Conservation (phyloP, 2,797 vertebrate genomes). For the Xiphophorus birchmanni region DNA sequence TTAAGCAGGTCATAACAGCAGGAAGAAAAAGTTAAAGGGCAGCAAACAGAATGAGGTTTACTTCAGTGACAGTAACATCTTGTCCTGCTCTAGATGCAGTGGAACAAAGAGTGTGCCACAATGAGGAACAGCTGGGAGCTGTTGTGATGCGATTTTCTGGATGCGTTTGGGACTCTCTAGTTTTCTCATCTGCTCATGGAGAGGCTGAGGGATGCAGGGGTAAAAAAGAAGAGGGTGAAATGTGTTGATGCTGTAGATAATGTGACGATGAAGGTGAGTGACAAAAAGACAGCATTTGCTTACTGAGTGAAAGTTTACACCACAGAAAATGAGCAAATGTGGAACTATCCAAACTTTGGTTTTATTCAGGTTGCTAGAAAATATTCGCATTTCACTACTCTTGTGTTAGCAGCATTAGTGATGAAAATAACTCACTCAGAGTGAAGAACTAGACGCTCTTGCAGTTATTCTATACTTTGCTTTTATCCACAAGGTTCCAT, state of each 20-base stretch:
- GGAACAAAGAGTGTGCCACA: conserved; percentile 28
- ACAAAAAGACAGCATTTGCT: background rate
- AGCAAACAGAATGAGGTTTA: conserved; percentile 37
- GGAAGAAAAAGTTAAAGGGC: conserved; percentile 22
- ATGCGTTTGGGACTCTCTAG: conserved; percentile 30
- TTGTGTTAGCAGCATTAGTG: background rate
- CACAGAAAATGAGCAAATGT: background rate
- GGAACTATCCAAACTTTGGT: background rate
- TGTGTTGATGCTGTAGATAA: conserved; percentile 11
- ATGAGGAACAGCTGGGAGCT: conserved; percentile 34
- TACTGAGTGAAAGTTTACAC: background rate
- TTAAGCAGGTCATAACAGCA: background rate
- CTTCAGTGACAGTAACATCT: conserved; percentile 35
- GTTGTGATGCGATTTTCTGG: conserved; percentile 6
- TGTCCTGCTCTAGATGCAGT: conserved; percentile 41
- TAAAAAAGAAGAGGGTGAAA: conserved; percentile 1
- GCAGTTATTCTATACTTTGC: conserved; percentile 14
- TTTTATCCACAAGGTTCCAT: conserved; percentile 22
- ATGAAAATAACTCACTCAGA: conserved; percentile 13
- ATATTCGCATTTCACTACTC: background rate
- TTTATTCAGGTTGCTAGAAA: background rate
- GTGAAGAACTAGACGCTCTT: conserved; percentile 18
- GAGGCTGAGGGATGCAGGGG: conserved; percentile 16
- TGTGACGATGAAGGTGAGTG: conserved; percentile 2
- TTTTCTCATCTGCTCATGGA: conserved; percentile 19